These are phyloP conservation scores for Latheticus oryzae DNA, from an alignment of 2,888 invertebrate species.

Conservation along the genomic window DNA sequence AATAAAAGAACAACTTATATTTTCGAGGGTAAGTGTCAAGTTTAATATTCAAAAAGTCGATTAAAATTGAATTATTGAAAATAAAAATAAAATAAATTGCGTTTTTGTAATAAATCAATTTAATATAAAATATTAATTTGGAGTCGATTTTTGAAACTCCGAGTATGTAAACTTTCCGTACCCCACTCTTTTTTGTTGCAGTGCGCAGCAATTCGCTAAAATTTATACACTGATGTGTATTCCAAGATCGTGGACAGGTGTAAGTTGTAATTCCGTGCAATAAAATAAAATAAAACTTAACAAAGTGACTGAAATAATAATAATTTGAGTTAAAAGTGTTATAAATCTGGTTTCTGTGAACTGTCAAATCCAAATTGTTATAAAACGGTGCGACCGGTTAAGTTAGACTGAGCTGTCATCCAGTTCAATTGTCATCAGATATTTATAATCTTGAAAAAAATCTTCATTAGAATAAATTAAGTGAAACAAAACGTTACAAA, in stretches of 20 bases:
- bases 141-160: constrained; percentile 16
- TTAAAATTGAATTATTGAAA: neutral
- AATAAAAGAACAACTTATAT: constrained; percentile 33
- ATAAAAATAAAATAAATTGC: too few relatives aligned
- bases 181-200: constrained; percentile 32
- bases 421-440: constrained; percentile 53
- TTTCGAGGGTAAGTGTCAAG: constrained; percentile 29
- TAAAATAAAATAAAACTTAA: constrained; percentile 31
- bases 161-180: constrained; percentile 32
- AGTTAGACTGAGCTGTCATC: constrained; percentile 49
- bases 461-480: constrained; percentile 50
- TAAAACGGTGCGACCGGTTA: constrained; percentile 47
- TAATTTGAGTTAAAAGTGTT: constrained; percentile 24
- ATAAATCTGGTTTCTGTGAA: constrained; percentile 16
- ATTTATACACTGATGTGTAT: constrained; percentile 30
- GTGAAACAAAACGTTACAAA: constrained; percentile 36
- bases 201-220: constrained; percentile 41
- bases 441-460: constrained; percentile 41
- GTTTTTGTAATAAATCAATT: constrained; percentile 17
- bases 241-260: constrained; percentile 39
- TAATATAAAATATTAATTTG: constrained; percentile 14
- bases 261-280: constrained; percentile 26
- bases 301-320: constrained; percentile 20
- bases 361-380: constrained; percentile 22
- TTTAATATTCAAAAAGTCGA: constrained; percentile 15